phyloP scores from a whole-genome alignment of 1,140 invertebrate species.

The Tyrophagus putrescentiae region DNA sequence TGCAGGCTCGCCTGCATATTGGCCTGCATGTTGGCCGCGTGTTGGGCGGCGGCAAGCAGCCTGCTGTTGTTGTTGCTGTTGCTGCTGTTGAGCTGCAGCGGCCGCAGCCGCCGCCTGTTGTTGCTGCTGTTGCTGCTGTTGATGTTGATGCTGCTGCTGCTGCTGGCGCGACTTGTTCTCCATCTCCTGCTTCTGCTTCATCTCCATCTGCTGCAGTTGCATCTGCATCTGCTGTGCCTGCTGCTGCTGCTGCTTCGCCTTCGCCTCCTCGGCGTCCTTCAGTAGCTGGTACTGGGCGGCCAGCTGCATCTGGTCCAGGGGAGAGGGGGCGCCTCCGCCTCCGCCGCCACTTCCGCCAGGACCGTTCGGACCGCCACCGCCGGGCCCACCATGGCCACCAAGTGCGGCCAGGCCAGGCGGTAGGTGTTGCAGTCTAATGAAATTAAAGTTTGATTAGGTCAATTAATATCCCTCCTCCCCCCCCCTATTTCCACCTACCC shows the following conservation, averaged over 20 bases:
- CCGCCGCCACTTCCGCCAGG: constrained; percentile 37
- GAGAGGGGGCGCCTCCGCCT: constrained; percentile 53
- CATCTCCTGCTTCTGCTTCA: constrained; percentile 72
- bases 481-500: no score
- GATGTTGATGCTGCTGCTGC: no score
- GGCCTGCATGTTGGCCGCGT: no score
- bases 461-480: no score
- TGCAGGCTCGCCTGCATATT: constrained; percentile 46
- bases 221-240: constrained; percentile 20
- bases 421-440: no score
- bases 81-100: no score
- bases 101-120: not conserved
- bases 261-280: constrained; percentile 35
- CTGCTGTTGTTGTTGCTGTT: no score
- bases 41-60: no score
- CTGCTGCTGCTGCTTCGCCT: constrained; percentile 50
- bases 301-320: constrained; percentile 49
- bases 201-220: constrained; percentile 37
- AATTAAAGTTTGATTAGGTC: no score
- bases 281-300: constrained; percentile 39
- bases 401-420: constrained; percentile 40
- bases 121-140: not conserved
- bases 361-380: constrained; percentile 44
- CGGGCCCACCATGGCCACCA: constrained; percentile 43
- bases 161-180: constrained; percentile 41